These are phyloP conservation scores for Grantiella picta DNA, from an alignment of 2,113 vertebrate genomes.

Conservation along the genomic window DNA sequence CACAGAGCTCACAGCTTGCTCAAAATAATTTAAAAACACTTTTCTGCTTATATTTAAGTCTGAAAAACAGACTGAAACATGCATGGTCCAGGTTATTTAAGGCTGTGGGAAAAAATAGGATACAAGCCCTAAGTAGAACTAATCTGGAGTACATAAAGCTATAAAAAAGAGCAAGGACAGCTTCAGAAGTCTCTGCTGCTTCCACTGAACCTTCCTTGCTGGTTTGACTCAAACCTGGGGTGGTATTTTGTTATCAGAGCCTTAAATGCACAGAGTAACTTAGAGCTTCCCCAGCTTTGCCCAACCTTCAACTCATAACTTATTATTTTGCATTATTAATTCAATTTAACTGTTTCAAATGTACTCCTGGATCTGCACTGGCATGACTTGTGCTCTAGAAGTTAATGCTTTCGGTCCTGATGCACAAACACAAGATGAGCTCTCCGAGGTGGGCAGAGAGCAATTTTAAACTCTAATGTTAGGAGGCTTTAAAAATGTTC, in stretches of 20 bases:
- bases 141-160: neutral
- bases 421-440: neutral
- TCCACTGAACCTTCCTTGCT: neutral
- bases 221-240: neutral
- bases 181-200: neutral
- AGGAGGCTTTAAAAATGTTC: conserved; percentile 13
- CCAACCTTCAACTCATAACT: neutral
- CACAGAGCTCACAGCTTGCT: neutral
- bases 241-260: neutral
- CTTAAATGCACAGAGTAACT: neutral
- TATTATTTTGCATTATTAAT: neutral
- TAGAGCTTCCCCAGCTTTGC: neutral
- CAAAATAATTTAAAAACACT: neutral
- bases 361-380: neutral
- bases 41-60: neutral
- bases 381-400: neutral
- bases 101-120: neutral
- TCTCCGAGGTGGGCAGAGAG: neutral
- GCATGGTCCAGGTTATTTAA: neutral
- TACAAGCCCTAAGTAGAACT: neutral
- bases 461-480: neutral
- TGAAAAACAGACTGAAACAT: neutral
- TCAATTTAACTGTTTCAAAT: neutral
- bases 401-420: neutral
- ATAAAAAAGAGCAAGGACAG: neutral